A percentile compares a stretch with the other conserved stretches of the same genome.
Conservation (phyloP, 2,888 invertebrate genomes). For the Nineta flava region DNA sequence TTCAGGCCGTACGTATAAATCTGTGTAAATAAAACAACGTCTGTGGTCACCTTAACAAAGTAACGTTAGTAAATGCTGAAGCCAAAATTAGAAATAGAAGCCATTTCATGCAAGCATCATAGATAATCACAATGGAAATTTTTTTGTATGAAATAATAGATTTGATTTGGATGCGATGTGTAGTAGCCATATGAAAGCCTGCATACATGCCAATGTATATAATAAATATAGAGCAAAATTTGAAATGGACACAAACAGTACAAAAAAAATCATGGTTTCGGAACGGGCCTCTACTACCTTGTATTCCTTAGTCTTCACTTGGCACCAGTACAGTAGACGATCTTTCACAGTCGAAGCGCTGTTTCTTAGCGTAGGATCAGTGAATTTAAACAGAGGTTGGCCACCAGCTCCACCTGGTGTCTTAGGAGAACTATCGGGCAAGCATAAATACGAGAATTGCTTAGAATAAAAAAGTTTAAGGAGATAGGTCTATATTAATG, state of each 20-base stretch:
- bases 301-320: constrained; percentile 93
- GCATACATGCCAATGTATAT: constrained; percentile 2
- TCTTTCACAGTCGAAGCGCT: constrained; percentile 94
- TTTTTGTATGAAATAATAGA: too few species aligned
- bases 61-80: too few species aligned
- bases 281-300: constrained; percentile 46
- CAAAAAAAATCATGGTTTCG: not conserved
- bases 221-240: not conserved
- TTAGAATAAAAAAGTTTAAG: not conserved
- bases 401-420: constrained; percentile 46
- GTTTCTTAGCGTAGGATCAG: constrained; percentile 75
- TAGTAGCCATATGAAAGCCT: too few species aligned
- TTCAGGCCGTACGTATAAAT: too few species aligned
- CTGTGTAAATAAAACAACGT: too few species aligned
- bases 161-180: too few species aligned
- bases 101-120: too few species aligned
- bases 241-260: not conserved
- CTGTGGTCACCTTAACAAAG: too few species aligned
- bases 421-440: constrained; percentile 49
- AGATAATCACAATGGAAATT: too few species aligned
- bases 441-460: constrained; percentile 14
- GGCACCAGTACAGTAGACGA: constrained; percentile 91
- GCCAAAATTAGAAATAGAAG: too few species aligned
- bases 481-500: too few species aligned
- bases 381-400: constrained; percentile 73